Conservation (phyloP, 1,140 invertebrate species). For the Schmidtea mediterranea region DNA sequence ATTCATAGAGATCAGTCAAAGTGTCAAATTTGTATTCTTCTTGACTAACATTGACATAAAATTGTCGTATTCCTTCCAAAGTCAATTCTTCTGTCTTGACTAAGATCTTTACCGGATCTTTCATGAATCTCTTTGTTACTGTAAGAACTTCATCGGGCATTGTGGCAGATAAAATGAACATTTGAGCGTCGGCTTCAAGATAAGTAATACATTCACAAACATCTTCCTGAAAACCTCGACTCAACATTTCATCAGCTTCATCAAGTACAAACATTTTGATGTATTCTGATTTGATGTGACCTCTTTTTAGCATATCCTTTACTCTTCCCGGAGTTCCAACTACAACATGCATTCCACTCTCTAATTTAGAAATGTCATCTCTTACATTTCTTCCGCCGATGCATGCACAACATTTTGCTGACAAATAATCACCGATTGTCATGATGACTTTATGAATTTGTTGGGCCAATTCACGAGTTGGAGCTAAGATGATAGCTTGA, state of each 20-base stretch:
- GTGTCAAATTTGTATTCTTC: too few relatives aligned
- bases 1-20: too few relatives aligned
- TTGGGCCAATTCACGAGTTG: slow-evolving; percentile 85
- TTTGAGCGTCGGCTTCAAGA: too few relatives aligned
- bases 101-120: too few relatives aligned
- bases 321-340: slow-evolving; percentile 93
- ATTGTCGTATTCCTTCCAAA: too few relatives aligned
- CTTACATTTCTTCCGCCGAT: slow-evolving; percentile 93
- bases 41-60: too few relatives aligned
- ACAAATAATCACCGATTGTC: slow-evolving; percentile 86
- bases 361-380: slow-evolving; percentile 72
- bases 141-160: too few relatives aligned
- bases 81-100: too few relatives aligned
- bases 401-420: slow-evolving; percentile 81
- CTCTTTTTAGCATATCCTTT: slow-evolving; percentile 67
- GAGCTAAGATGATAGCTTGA: slow-evolving; percentile 86
- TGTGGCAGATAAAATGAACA: too few relatives aligned
- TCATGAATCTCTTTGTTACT: too few relatives aligned
- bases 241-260: slow-evolving; percentile 93
- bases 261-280: slow-evolving; percentile 88
- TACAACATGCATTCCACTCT: slow-evolving; percentile 73
- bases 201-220: too few relatives aligned
- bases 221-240: too few relatives aligned
- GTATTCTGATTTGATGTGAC: slow-evolving; percentile 31
- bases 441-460: slow-evolving; percentile 97